Percentiles rank a stretch among this genome's conserved stretches.
phyloP scores from a whole-genome alignment of 2,888 invertebrate genomes.

The Corbicula japonica region DNA sequence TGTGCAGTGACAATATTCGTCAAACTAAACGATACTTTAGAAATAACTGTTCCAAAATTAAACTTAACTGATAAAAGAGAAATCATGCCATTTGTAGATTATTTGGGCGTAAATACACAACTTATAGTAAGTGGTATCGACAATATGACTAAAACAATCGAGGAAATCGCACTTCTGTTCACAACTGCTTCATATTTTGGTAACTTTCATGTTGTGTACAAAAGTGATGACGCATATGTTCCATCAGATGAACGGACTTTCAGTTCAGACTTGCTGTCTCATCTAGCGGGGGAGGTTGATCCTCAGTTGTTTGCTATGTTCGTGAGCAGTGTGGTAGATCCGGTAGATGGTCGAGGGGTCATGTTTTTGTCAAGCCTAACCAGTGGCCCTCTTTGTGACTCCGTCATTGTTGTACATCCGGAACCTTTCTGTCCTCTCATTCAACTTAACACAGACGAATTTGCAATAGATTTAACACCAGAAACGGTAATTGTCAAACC shows the following conservation, averaged over 20 bases:
- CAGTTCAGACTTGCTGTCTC: not conserved
- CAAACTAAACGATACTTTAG: constrained; percentile 4
- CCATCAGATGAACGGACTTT: not conserved
- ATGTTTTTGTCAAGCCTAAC: not conserved
- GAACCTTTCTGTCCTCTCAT: constrained; percentile 18
- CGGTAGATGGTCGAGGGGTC: constrained; percentile 13
- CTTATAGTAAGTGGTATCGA: not conserved
- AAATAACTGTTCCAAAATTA: not conserved
- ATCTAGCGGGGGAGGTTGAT: no score
- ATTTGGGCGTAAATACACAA: not conserved
- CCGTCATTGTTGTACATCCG: constrained; percentile 1
- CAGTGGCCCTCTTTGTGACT: not conserved
- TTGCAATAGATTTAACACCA: constrained; percentile 10
- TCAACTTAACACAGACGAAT: constrained; percentile 3
- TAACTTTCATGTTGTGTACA: constrained; percentile 3
- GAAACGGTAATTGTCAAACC: no score
- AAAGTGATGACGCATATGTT: not conserved
- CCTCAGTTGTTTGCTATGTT: not conserved
- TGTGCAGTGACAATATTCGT: constrained; percentile 12
- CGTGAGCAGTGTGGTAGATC: not conserved
- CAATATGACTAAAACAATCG: constrained; percentile 7
- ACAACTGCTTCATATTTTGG: not conserved
- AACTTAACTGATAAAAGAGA: not conserved
- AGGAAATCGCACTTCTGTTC: constrained; percentile 19
- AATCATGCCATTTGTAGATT: constrained; percentile 9